A percentile compares a stretch with the other conserved stretches of the same genome.
These are phyloP conservation scores for Trachelus iudaicus DNA, from an alignment of 2,888 invertebrate species.

Conservation along the genomic window DNA sequence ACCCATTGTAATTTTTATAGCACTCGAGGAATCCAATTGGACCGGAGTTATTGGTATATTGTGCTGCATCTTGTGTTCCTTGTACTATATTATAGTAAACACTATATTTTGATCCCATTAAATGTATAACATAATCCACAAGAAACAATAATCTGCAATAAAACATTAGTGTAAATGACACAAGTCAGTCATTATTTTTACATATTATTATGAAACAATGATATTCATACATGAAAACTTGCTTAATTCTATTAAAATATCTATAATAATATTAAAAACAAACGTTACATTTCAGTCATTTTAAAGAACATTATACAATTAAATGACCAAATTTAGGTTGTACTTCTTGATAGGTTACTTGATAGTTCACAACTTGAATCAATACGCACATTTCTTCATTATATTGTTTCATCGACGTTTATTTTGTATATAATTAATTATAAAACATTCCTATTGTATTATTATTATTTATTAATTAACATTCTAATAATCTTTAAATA, in stretches of 20 bases:
- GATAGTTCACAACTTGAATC: background rate
- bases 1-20: constrained; percentile 47
- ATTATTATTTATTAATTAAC: background rate
- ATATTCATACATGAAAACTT: background rate
- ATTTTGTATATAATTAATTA: background rate
- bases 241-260: background rate
- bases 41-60: constrained; percentile 28
- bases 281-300: background rate
- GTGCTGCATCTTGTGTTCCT: constrained; percentile 23
- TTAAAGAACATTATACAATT: background rate
- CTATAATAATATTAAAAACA: background rate
- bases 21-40: constrained; percentile 47
- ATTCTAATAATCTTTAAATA: background rate
- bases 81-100: background rate
- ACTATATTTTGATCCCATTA: background rate
- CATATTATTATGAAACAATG: background rate
- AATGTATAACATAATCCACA: background rate
- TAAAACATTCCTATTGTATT: background rate
- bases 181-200: background rate
- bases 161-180: background rate
- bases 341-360: background rate
- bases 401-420: background rate
- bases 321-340: background rate
- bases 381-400: background rate
- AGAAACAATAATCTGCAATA: background rate